Evolutionary conservation across 2,797 vertebrate species (phyloP).

Genomic region (Dendrocincla fuliginosa): DNA sequence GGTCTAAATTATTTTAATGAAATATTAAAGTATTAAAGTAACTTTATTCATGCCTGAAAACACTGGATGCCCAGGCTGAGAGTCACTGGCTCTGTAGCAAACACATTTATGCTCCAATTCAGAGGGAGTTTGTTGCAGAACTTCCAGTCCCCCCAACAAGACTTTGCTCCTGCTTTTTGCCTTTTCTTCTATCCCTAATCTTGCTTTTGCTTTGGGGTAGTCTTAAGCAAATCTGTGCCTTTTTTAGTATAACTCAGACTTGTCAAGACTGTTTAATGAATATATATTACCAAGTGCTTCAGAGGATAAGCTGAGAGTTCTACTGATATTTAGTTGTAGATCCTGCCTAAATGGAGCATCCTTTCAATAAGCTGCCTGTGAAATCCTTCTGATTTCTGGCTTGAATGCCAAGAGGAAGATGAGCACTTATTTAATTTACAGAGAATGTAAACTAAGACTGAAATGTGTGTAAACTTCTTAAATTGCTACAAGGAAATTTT

Average conservation of each 20-base stretch:
- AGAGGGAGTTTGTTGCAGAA: background rate
- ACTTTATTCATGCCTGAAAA: background rate
- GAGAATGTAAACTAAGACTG: background rate
- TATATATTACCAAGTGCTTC: background rate
- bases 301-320: background rate
- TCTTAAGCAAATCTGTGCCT: background rate
- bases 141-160: background rate
- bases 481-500: background rate
- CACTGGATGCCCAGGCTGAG: background rate
- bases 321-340: background rate
- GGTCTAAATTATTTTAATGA: conserved; percentile 24
- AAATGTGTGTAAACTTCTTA: background rate
- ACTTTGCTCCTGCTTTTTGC: background rate
- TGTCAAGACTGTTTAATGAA: background rate
- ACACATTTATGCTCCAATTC: fast-evolving
- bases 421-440: background rate
- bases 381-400: background rate
- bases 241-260: background rate
- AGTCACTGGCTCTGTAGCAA: background rate
- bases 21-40: conserved; percentile 9
- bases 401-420: background rate
- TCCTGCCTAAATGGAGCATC: background rate
- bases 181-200: background rate
- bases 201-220: background rate
- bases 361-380: background rate